Evolutionary conservation across 1,140 invertebrate species (phyloP).

Genomic region (Sarcophaga bullata): DNA sequence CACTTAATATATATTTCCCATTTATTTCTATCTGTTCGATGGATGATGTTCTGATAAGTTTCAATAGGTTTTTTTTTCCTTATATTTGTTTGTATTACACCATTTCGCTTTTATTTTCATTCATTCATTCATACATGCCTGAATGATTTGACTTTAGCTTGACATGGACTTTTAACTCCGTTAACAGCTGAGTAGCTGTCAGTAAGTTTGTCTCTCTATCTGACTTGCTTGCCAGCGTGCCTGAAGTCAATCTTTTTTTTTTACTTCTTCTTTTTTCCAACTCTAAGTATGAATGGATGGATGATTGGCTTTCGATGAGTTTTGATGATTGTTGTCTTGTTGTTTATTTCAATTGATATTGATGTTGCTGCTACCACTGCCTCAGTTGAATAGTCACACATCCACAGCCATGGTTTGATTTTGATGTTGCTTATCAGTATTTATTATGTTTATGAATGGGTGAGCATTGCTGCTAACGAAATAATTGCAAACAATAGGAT

Average conservation of each 20-base stretch:
- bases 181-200: not conserved
- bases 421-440: not conserved
- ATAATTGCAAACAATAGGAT: not conserved
- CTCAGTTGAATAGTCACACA: not conserved
- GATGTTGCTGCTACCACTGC: not conserved
- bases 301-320: not conserved
- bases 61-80: not conserved
- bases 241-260: no score
- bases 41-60: not conserved
- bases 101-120: not conserved
- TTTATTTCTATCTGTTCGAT: not conserved
- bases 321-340: not conserved
- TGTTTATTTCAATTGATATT: slow-evolving; percentile 8
- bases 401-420: not conserved
- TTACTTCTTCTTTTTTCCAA: no score
- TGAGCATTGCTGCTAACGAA: slow-evolving; percentile 1
- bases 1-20: not conserved
- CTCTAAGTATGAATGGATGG: no score
- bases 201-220: no score
- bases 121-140: not conserved
- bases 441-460: slow-evolving; percentile 1
- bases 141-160: slow-evolving; percentile 7
- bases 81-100: not conserved
- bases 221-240: no score
- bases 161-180: no score